Evolutionary conservation across 64 coral and sea anemone species (phyloP).

Genomic region (Montipora capricornis): DNA sequence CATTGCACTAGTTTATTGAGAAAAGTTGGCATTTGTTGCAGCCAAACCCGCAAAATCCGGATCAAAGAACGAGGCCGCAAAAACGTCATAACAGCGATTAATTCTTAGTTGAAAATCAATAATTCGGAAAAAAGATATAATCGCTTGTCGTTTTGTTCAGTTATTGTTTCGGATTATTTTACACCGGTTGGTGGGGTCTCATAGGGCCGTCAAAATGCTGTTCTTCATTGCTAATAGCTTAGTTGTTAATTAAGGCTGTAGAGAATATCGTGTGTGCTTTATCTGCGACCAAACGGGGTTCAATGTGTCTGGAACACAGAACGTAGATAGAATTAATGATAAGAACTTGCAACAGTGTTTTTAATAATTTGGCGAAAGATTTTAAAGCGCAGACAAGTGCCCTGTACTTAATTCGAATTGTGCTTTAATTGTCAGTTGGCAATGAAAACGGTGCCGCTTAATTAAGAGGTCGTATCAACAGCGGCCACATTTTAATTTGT

Average conservation of each 20-base stretch:
- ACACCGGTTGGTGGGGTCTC: background rate
- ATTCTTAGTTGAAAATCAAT: constrained; percentile 7
- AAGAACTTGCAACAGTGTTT: too few species aligned
- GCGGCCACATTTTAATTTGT: constrained; percentile 26
- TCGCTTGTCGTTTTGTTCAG: background rate
- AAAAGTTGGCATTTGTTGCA: background rate
- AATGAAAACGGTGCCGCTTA: constrained; percentile 6
- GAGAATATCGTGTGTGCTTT: background rate
- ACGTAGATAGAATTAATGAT: too few species aligned
- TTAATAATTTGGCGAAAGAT: background rate
- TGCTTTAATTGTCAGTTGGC: constrained; percentile 26
- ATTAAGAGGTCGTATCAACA: constrained; percentile 14
- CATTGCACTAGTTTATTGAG: background rate
- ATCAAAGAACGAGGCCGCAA: constrained; percentile 37
- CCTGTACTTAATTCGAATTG: constrained; percentile 40
- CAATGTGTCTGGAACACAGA: background rate
- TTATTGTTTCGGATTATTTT: constrained; percentile 1
- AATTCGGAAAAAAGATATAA: constrained; percentile 43
- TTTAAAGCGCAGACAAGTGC: background rate
- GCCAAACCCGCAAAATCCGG: background rate
- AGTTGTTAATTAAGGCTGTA: constrained; percentile 4
- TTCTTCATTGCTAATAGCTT: background rate
- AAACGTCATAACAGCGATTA: background rate
- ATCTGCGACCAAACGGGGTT: too few species aligned
- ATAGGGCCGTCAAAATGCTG: background rate